These are phyloP conservation scores for Orgyia antiqua DNA, from an alignment of 2,888 invertebrate species.

Conservation along the genomic window DNA sequence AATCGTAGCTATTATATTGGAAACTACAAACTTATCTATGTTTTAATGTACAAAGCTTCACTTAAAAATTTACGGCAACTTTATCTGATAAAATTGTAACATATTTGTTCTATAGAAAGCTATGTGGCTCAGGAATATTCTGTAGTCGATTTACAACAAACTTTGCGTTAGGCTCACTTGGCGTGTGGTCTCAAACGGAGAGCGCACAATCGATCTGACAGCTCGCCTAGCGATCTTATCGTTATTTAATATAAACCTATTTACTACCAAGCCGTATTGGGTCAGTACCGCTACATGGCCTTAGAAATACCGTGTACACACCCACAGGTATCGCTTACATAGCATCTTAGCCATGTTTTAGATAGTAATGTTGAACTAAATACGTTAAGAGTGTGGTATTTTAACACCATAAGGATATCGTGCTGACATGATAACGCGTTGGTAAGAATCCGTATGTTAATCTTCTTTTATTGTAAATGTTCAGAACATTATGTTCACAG, in stretches of 20 bases:
- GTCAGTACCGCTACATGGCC: slow-evolving; percentile 13
- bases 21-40: too few species aligned
- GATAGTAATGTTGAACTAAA: slow-evolving; percentile 1
- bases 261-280: slow-evolving; percentile 33
- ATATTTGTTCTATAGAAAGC: slow-evolving; percentile 19
- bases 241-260: slow-evolving; percentile 50
- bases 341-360: background rate
- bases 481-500: too few species aligned
- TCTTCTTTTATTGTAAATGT: too few species aligned
- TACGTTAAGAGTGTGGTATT: background rate
- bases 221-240: slow-evolving; percentile 52
- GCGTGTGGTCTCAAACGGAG: slow-evolving; percentile 57
- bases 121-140: slow-evolving; percentile 2
- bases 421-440: too few species aligned
- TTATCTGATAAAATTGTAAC: slow-evolving; percentile 6
- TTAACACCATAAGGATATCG: too few species aligned
- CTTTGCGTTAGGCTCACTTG: slow-evolving; percentile 30
- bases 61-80: slow-evolving; percentile 5
- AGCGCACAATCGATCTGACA: slow-evolving; percentile 54
- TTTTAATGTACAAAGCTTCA: too few species aligned
- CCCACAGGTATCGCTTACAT: slow-evolving; percentile 21
- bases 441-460: too few species aligned
- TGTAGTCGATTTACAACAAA: slow-evolving; percentile 16
- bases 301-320: slow-evolving; percentile 8
- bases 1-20: too few species aligned